Evolutionary conservation across 2,797 vertebrate species (phyloP), one percentile per base, ranked within the genome.

Genomic region (Rhinichthys osculus): DNA sequence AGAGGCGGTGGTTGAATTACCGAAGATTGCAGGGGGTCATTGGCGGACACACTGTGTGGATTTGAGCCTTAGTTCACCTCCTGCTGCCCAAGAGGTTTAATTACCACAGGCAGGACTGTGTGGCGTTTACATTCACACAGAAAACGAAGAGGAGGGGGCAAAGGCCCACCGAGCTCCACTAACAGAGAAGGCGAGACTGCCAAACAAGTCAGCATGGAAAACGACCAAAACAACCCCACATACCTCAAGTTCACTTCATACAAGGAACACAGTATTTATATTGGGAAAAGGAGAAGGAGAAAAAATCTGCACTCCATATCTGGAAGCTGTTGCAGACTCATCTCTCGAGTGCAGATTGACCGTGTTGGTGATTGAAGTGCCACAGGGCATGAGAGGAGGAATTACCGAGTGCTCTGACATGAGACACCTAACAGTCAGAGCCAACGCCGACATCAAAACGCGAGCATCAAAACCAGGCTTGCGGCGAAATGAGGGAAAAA

Each of bases 31-130:
- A 78, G 86, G 67, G 88, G 88, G 54, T 82, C 82, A 87, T 82
- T 87, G 89, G 85, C 79, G 66, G 72, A 88, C 81, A 84, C 84
- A 82, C 77, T 70, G 81, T 88, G 83, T 88, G 93, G 94, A 94
- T 94, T 93, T 92, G 92, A 93, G 91, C 92, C 88, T 86, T 91
- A 92, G 89, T 91, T 92, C 92, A 88, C 92, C 92, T 90, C 90
- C 94, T 93, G 91, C 92, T 91, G 93, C 93, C 91, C 93, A 91
- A 71, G 84, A 91, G 93, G 94, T 94, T 95, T 95, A 94, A 96
- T 95, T 94, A 95, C 92, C 71, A 79, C 86, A 91, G 88, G 92
- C 93, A 93, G 94, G 86, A 92, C 93, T 89, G 92, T 93, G 94
- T 92, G 93, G 91, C 94, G 93, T 89, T 92, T 90, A 93, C 87